Conservation (phyloP, 1,140 invertebrate genomes). For the Schmidtea mediterranea region DNA sequence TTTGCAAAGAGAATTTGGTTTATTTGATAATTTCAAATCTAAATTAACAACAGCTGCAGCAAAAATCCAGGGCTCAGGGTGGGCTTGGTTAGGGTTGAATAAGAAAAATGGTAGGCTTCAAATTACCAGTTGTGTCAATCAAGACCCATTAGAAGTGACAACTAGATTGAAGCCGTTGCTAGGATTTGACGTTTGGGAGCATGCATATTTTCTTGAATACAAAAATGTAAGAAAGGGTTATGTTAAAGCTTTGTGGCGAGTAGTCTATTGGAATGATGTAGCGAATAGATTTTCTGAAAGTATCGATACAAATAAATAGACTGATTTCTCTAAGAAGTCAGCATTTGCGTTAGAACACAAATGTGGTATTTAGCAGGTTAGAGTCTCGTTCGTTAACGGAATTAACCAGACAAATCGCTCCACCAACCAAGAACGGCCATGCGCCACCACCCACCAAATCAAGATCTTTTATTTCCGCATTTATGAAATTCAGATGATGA, state of each 20-base stretch:
- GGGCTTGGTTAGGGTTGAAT: constrained; percentile 90
- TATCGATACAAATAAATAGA: too few species aligned
- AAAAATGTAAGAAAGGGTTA: constrained; percentile 93
- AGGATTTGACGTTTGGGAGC: constrained; percentile 99
- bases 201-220: constrained; percentile 98
- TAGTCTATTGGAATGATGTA: constrained; percentile 87
- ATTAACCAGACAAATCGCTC: too few species aligned
- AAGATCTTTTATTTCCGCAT: too few species aligned
- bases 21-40: constrained; percentile 60
- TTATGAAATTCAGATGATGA: too few species aligned
- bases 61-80: constrained; percentile 82
- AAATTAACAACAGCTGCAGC: constrained; percentile 47
- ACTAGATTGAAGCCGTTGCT: constrained; percentile 45
- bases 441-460: too few species aligned
- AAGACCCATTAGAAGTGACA: constrained; percentile 4
- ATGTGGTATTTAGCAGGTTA: too few species aligned
- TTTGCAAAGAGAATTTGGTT: constrained; percentile 54
- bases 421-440: too few species aligned
- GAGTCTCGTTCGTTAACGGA: too few species aligned
- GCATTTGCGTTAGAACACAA: too few species aligned
- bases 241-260: constrained; percentile 84
- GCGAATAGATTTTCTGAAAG: constrained; percentile 37
- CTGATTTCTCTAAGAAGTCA: too few species aligned
- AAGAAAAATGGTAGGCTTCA: constrained; percentile 44
- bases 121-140: constrained; percentile 70